Conservation (phyloP, 2,113 vertebrate species). For the Toxostoma redivivum region DNA sequence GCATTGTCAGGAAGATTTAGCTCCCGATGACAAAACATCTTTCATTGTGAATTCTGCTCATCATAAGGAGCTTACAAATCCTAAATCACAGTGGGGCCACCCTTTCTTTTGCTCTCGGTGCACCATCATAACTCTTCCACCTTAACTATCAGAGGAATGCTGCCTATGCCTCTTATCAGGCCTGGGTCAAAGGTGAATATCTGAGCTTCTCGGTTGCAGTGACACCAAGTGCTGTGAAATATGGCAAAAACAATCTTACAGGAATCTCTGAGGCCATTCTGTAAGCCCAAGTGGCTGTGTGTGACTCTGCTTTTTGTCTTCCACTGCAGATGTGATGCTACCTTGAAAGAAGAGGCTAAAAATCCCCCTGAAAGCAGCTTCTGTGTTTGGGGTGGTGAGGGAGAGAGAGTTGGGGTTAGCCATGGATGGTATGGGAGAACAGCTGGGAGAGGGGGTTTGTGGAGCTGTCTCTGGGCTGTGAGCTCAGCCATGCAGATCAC, state of each 20-base stretch:
- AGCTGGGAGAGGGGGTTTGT: neutral
- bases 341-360: neutral
- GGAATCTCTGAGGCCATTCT: neutral
- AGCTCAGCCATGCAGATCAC: neutral
- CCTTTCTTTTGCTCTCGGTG: conserved; percentile 12
- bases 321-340: neutral
- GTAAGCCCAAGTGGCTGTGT: neutral
- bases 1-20: conserved; percentile 46
- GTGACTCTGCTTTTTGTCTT: conserved; percentile 15
- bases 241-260: neutral
- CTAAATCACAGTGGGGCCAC: conserved; percentile 38
- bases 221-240: conserved; percentile 52
- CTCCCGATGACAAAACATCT: conserved; percentile 3
- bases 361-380: neutral
- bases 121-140: conserved; percentile 42
- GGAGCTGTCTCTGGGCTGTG: neutral
- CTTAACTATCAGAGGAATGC: conserved; percentile 60
- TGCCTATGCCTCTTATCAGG: conserved; percentile 39
- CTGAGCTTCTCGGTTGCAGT: neutral
- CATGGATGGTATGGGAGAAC: neutral
- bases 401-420: neutral
- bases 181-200: conserved; percentile 45
- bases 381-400: neutral
- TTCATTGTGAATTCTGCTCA: conserved; percentile 55
- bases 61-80: conserved; percentile 49